A percentile compares a stretch with the other conserved stretches of the same genome.
These are phyloP conservation scores for Onychomys leucogaster DNA, from an alignment of 2,797 vertebrate genomes.

Conservation along the genomic window DNA sequence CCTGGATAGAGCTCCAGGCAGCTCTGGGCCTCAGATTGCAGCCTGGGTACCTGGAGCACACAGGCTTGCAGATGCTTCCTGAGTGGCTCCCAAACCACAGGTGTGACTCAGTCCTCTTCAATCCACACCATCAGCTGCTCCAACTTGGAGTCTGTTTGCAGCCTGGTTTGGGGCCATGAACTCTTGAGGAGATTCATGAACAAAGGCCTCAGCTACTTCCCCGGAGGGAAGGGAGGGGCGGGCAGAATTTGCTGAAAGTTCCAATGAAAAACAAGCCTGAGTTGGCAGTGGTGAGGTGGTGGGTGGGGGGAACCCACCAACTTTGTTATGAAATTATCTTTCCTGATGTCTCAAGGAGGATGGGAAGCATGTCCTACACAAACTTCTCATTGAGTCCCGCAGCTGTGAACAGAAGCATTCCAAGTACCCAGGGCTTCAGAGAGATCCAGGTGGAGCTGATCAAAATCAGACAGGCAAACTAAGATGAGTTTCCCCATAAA, in stretches of 20 bases:
- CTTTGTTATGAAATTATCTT: slow-evolving; percentile 77
- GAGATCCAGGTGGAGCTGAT: slow-evolving; percentile 77
- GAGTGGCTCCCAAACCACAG: slow-evolving; percentile 14
- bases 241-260: slow-evolving; percentile 45
- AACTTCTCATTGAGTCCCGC: slow-evolving; percentile 65
- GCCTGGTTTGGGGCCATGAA: slow-evolving; percentile 6
- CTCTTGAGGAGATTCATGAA: neutral
- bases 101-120: slow-evolving; percentile 28
- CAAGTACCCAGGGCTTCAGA: slow-evolving; percentile 73
- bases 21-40: neutral
- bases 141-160: slow-evolving; percentile 5
- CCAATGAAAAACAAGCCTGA: slow-evolving; percentile 65
- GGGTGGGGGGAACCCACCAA: slow-evolving; percentile 65
- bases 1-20: neutral
- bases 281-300: slow-evolving; percentile 53
- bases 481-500: slow-evolving; percentile 33
- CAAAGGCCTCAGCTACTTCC: neutral
- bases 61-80: neutral
- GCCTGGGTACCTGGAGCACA: neutral
- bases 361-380: slow-evolving; percentile 69
- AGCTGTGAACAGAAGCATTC: slow-evolving; percentile 80
- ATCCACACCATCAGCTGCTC: slow-evolving; percentile 1
- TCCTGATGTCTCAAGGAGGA: slow-evolving; percentile 65
- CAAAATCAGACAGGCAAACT: slow-evolving; percentile 73
- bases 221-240: neutral